These are phyloP conservation scores for Neotoxoptera formosana DNA, from an alignment of 1,140 invertebrate genomes.

Conservation along the genomic window DNA sequence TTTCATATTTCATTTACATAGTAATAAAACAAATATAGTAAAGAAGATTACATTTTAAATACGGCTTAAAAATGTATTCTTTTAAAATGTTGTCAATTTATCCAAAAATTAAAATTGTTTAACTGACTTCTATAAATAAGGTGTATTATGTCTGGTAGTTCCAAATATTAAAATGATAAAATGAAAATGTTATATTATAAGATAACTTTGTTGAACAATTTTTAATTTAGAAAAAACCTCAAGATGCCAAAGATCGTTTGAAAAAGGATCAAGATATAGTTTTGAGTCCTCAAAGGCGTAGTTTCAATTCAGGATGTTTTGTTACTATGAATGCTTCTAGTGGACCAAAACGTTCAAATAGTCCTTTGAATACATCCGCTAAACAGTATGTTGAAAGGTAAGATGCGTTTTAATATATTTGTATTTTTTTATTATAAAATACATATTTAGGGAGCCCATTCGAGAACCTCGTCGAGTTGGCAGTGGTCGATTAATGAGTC, in stretches of 20 bases:
- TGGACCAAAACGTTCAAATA: slow-evolving; percentile 61
- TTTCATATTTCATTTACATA: background rate
- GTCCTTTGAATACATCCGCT: slow-evolving; percentile 58
- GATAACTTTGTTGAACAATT: background rate
- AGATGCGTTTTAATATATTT: slow-evolving; percentile 3
- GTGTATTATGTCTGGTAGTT: background rate
- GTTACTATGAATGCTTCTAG: slow-evolving; percentile 64
- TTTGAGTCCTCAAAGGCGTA: slow-evolving; percentile 80
- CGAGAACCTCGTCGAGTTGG: slow-evolving; percentile 72
- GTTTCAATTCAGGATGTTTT: slow-evolving; percentile 84
- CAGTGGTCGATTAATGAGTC: slow-evolving; percentile 77
- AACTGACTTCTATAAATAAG: background rate
- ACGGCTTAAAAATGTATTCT: background rate
- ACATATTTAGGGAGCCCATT: slow-evolving; percentile 30
- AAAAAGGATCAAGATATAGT: slow-evolving; percentile 85
- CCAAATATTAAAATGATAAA: background rate
- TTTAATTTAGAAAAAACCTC: slow-evolving; percentile 67
- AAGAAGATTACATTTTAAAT: background rate
- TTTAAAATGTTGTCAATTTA: background rate
- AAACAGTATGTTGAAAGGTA: slow-evolving; percentile 58
- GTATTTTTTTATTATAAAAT: slow-evolving; percentile 32
- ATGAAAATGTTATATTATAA: background rate
- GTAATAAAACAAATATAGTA: background rate
- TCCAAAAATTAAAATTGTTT: background rate
- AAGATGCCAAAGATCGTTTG: slow-evolving; percentile 79